These are phyloP conservation scores for Oryctolagus cuniculus DNA, from an alignment of 2,113 vertebrate genomes.

Conservation along the genomic window DNA sequence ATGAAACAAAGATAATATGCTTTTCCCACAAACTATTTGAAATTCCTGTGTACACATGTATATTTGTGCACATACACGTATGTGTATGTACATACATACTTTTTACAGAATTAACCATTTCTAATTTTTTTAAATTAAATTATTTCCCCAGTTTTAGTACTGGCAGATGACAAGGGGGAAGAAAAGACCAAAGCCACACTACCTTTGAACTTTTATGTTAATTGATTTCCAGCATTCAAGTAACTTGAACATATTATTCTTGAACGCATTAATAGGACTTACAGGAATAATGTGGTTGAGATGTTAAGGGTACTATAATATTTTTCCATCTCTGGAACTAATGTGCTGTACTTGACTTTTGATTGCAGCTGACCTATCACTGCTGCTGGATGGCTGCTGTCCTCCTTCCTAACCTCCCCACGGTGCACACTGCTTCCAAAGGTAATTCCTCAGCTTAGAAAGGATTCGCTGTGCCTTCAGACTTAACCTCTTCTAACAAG, in stretches of 20 bases:
- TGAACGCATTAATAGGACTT: not conserved
- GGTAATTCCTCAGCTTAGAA: conserved; percentile 58
- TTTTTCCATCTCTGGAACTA: not conserved
- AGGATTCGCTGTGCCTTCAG: not conserved
- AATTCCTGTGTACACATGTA: not conserved
- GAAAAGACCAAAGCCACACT: not conserved
- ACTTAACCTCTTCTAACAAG: not conserved
- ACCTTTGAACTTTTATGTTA: not conserved
- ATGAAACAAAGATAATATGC: too few relatives aligned
- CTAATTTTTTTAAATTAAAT: not conserved
- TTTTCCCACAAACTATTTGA: too few relatives aligned
- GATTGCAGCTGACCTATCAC: conserved; percentile 66
- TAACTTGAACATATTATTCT: not conserved
- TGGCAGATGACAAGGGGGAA: not conserved
- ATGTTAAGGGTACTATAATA: conserved; percentile 48
- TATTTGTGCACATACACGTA: not conserved
- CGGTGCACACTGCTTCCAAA: conserved; percentile 45
- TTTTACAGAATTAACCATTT: not conserved
- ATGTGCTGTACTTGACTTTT: conserved; percentile 70
- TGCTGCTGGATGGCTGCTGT: conserved; percentile 43
- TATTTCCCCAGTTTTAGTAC: not conserved
- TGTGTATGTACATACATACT: not conserved
- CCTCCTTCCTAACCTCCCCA: conserved; percentile 42
- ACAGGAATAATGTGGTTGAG: not conserved
- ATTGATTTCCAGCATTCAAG: not conserved